phyloP scores from a whole-genome alignment of 1,140 invertebrate genomes.

The Philotrypesis tridentata region DNA sequence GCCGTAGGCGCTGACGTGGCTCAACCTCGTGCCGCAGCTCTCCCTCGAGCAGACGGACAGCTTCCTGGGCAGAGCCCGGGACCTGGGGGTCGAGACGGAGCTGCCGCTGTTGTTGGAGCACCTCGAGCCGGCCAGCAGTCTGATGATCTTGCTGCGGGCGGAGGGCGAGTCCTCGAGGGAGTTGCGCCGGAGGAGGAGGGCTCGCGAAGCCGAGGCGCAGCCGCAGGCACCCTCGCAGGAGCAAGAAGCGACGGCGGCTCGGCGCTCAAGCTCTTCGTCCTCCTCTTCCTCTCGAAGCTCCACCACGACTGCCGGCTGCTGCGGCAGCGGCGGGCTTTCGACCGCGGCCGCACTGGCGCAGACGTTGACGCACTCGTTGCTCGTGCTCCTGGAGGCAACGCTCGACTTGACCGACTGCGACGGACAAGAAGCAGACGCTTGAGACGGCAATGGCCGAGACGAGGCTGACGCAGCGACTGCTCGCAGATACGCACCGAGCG shows the following conservation, averaged over 20 bases:
- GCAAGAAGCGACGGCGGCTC: conserved; percentile 45
- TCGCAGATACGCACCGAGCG: conserved; percentile 42
- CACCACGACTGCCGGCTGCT: not conserved
- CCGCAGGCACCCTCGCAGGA: conserved; percentile 68
- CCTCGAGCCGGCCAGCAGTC: not conserved
- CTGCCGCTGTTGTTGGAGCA: not conserved
- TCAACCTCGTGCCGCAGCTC: conserved; percentile 56
- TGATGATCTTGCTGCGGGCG: not conserved
- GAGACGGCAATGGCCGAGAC: not conserved
- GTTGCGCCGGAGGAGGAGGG: not conserved
- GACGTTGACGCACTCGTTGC: conserved; percentile 5
- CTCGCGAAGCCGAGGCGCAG: conserved; percentile 53
- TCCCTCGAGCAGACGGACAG: conserved; percentile 60
- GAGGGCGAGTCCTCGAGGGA: not conserved
- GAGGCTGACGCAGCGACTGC: not conserved
- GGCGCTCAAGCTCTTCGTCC: not conserved
- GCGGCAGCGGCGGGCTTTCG: not conserved
- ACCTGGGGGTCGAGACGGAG: conserved; percentile 48
- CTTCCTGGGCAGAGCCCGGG: conserved; percentile 45
- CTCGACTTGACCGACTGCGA: conserved; percentile 34
- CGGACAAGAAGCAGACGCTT: not conserved
- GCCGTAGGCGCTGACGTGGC: conserved; percentile 51
- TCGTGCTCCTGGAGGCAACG: conserved; percentile 36
- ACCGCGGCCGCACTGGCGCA: conserved; percentile 8
- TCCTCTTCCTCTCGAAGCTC: conserved; percentile 6